Percentiles rank a stretch among this genome's conserved stretches.
Conservation (phyloP, 2,888 invertebrate species). For the Lissocephala sabroskyi region DNA sequence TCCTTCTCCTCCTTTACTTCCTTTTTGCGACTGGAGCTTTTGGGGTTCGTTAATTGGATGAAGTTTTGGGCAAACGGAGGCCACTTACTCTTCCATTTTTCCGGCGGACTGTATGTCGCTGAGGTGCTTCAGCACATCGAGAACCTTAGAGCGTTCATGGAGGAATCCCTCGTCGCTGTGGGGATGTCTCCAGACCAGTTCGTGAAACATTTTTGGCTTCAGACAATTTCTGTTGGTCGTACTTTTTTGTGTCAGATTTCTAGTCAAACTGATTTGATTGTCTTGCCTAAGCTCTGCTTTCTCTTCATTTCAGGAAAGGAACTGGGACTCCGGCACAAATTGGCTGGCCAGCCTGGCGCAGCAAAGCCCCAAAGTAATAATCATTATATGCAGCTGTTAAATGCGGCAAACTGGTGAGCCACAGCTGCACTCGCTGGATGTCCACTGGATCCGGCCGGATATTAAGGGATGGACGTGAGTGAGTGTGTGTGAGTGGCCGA, state of each 20-base stretch:
- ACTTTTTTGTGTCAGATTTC: conserved; percentile 10
- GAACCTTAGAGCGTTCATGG: conserved; percentile 11
- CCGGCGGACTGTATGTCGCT: conserved; percentile 17
- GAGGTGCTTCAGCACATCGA: conserved; percentile 20
- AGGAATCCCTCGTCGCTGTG: conserved; percentile 28
- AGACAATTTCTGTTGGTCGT: neutral
- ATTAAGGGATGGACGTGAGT: too few relatives aligned
- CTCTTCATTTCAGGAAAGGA: too few relatives aligned
- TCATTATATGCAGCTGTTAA: conserved; percentile 48
- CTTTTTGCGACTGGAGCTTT: neutral
- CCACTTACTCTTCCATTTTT: conserved; percentile 24
- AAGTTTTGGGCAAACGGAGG: too few relatives aligned
- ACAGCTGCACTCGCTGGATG: neutral
- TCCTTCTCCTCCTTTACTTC: conserved; percentile 17
- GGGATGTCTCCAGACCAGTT: neutral
- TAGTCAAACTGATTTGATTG: neutral
- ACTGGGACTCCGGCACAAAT: neutral
- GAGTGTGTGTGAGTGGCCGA: too few relatives aligned
- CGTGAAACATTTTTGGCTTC: neutral
- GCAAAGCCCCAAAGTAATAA: conserved; percentile 33
- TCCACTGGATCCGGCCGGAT: neutral
- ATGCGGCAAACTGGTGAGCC: conserved; percentile 20
- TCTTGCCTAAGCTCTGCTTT: neutral
- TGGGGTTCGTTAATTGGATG: neutral
- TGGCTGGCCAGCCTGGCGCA: neutral